These are phyloP conservation scores for Falco naumanni DNA, from an alignment of 2,797 vertebrate species.

Conservation along the genomic window DNA sequence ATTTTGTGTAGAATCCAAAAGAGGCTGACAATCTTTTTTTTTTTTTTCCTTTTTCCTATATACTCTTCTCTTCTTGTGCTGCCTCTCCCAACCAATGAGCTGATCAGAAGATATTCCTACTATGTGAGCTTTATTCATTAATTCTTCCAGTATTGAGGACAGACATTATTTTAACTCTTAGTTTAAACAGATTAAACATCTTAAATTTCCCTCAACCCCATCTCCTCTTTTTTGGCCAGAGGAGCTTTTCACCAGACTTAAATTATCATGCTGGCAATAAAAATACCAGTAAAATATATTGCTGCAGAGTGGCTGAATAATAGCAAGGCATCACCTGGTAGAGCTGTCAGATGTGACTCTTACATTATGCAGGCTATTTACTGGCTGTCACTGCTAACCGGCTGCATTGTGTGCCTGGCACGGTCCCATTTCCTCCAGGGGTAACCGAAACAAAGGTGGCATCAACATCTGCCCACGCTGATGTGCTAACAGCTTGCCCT, in stretches of 20 bases:
- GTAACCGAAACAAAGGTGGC: slow-evolving; percentile 45
- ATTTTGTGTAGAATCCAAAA: background rate
- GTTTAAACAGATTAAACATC: background rate
- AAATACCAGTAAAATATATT: slow-evolving; percentile 28
- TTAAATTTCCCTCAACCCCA: background rate
- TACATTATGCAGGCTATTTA: slow-evolving; percentile 36
- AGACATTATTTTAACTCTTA: background rate
- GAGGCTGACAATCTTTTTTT: background rate
- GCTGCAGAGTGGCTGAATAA: background rate
- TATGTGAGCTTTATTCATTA: background rate
- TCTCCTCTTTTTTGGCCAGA: slow-evolving; percentile 5
- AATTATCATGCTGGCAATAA: slow-evolving; percentile 17
- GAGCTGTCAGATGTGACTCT: slow-evolving; percentile 29
- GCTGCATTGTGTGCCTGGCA: slow-evolving; percentile 36
- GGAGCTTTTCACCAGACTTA: slow-evolving; percentile 24
- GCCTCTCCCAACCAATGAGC: background rate
- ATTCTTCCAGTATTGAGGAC: background rate
- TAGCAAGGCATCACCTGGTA: background rate
- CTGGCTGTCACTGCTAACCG: background rate
- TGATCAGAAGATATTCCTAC: background rate
- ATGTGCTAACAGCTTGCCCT: slow-evolving; percentile 40
- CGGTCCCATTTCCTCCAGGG: slow-evolving; percentile 45
- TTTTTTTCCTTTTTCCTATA: background rate
- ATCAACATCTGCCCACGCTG: slow-evolving; percentile 29
- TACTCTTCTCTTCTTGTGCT: background rate